Base-by-base conservation (phyloP, 2,113 vertebrate genomes). In the Deroptyus accipitrinus region DNA sequence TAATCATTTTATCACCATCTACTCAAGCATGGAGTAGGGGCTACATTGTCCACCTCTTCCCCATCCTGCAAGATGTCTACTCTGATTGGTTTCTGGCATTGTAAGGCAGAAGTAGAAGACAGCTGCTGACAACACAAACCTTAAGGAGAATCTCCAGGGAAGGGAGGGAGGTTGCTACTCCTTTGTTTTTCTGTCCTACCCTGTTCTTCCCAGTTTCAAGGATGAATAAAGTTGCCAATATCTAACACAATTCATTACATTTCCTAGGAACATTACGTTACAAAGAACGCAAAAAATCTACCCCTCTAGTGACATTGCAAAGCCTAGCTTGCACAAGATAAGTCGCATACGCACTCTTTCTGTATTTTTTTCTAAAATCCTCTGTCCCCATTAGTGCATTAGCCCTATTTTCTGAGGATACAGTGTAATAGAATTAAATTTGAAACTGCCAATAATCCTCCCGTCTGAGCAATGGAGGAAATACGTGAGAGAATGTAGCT, bases 371-470 rank as follows among this genome's bases (percentile, higher is more conserved):
- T 92, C 51, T 68, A 68, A 86, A 88, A 76, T 17, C 35, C 24
- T 46, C 86, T 74, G 39, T 74, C 46, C 79, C 90, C 31, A 67
- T 93, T 95, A 94, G 46, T 39, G 35, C 46, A 88, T 68, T 41
- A 62, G 46, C 51, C 55, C 17, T 86, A 75, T 84, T 88, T 86
- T 92, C 90, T 64, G 73, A 93, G 83, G 92, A 78, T 35, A 75
- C 1, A 24, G 19, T 83, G 70, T 64, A 86, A 94, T 39, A 86
- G 79, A 93, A 94, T 95, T 96, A 96, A 72, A 86, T 96, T 88
- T 93, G 93, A 92, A 92, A 81, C 51, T 44, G 57, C 35, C 12
- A 16, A 81, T 68, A 44, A 72, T 62, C 48, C 90, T 67, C 79
- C 49, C 30, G 44, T 46, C n/a, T 69, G 76, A 57, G 37, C 61